Percentiles rank a stretch among this genome's conserved stretches.
These are phyloP conservation scores for Labeo calbasu DNA, from an alignment of 2,797 vertebrate genomes.

Conservation along the genomic window DNA sequence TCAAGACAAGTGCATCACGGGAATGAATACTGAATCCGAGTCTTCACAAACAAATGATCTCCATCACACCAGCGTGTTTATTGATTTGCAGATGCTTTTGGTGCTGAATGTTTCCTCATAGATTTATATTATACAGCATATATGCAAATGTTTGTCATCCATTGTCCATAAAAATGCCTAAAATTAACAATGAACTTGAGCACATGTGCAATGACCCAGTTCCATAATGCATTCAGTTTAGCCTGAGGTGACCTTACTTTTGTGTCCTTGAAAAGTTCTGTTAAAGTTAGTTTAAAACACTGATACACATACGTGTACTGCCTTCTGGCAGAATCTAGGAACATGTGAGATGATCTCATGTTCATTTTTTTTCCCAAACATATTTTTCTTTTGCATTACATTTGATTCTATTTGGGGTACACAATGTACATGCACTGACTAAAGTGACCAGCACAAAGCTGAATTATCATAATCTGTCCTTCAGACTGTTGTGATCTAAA, in stretches of 20 bases:
- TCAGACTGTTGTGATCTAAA: constrained; percentile 45
- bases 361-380: not conserved
- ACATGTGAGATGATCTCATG: not conserved
- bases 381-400: not conserved
- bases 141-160: constrained; percentile 34
- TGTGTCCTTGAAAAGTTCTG: constrained; percentile 38
- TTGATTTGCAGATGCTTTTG: constrained; percentile 30
- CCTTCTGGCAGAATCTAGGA: not conserved
- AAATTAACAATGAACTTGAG: constrained; percentile 25
- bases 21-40: constrained; percentile 26
- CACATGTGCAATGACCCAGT: constrained; percentile 32
- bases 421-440: constrained; percentile 21
- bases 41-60: constrained; percentile 41
- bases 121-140: constrained; percentile 25
- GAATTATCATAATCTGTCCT: constrained; percentile 49
- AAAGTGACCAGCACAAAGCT: constrained; percentile 45
- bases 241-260: constrained; percentile 31
- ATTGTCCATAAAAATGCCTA: not conserved
- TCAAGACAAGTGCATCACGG: constrained; percentile 12
- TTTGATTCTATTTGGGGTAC: constrained; percentile 7
- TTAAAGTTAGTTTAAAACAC: constrained; percentile 23
- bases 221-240: constrained; percentile 38
- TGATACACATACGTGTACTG: not conserved
- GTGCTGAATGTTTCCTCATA: not conserved
- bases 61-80: constrained; percentile 26